These are phyloP conservation scores for Peromyscus aztecus DNA, from an alignment of 2,797 vertebrate genomes.

Conservation along the genomic window DNA sequence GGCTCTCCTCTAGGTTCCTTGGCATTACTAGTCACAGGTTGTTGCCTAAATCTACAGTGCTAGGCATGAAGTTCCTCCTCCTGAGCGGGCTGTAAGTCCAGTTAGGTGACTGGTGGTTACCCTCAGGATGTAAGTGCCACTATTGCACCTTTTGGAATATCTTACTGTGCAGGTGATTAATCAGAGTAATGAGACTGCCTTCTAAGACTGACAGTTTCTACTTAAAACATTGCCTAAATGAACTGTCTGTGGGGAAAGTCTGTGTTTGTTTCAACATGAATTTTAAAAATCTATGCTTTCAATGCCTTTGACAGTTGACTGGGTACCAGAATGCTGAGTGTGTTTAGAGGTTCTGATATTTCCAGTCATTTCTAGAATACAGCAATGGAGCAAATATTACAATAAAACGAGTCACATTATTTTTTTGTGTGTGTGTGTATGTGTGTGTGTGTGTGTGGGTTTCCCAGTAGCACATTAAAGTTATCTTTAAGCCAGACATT, in stretches of 20 bases:
- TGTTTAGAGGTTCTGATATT: neutral
- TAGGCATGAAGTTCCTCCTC: neutral
- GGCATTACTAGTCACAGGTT: neutral
- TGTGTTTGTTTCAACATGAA: slow-evolving; percentile 61
- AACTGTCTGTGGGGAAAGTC: slow-evolving; percentile 34
- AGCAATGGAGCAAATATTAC: neutral
- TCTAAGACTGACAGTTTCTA: slow-evolving; percentile 46
- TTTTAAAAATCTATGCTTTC: slow-evolving; percentile 57
- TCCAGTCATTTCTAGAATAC: neutral
- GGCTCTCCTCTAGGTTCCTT: neutral
- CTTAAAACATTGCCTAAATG: slow-evolving; percentile 55
- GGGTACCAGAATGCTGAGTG: neutral
- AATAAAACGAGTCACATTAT: neutral
- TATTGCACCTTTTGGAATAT: neutral
- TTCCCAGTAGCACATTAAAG: neutral
- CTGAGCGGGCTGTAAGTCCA: neutral
- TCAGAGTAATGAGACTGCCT: slow-evolving; percentile 12
- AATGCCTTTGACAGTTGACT: slow-evolving; percentile 33
- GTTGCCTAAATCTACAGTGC: neutral
- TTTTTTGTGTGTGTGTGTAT: too few species aligned
- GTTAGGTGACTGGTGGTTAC: neutral
- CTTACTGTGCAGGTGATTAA: neutral
- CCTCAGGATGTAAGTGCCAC: neutral
- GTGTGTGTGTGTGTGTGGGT: neutral
- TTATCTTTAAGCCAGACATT: neutral